Conservation (phyloP, 1,140 invertebrate species). For the Aplysia californica region DNA sequence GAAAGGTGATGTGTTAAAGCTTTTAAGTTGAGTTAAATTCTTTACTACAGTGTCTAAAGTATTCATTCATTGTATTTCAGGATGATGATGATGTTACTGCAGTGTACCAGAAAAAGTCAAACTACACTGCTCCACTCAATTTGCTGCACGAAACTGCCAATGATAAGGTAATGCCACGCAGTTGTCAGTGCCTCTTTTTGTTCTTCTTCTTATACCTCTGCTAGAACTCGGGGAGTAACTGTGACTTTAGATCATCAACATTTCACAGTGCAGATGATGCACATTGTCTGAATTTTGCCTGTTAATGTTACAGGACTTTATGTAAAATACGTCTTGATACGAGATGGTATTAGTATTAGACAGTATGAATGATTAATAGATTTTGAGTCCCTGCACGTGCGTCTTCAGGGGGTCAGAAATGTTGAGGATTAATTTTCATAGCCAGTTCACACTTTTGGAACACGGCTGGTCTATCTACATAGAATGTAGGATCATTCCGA, state of each 20-base stretch:
- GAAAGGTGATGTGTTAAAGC: too few relatives aligned
- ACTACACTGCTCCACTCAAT: conserved; percentile 87
- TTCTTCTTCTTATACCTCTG: too few relatives aligned
- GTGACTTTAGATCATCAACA: neutral
- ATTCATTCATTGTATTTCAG: too few relatives aligned
- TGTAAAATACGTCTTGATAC: too few relatives aligned
- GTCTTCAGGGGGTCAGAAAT: neutral
- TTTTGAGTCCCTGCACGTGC: neutral
- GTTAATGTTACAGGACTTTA: neutral
- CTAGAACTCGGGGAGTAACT: too few relatives aligned
- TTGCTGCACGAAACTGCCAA: conserved; percentile 91
- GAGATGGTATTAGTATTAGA: neutral
- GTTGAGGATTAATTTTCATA: neutral
- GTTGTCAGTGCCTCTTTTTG: neutral
- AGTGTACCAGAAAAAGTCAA: conserved; percentile 74
- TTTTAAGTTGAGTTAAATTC: too few relatives aligned
- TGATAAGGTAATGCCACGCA: conserved; percentile 70
- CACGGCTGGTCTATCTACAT: too few relatives aligned
- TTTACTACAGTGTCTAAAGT: too few relatives aligned
- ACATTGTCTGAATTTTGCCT: neutral
- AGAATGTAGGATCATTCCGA: too few relatives aligned
- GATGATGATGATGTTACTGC: conserved; percentile 86
- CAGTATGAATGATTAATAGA: neutral
- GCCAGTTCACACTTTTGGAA: too few relatives aligned
- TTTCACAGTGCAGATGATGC: too few relatives aligned